These are phyloP conservation scores for Mormyrus proboscirostris DNA, from an alignment of 2,797 vertebrate genomes.

Conservation along the genomic window DNA sequence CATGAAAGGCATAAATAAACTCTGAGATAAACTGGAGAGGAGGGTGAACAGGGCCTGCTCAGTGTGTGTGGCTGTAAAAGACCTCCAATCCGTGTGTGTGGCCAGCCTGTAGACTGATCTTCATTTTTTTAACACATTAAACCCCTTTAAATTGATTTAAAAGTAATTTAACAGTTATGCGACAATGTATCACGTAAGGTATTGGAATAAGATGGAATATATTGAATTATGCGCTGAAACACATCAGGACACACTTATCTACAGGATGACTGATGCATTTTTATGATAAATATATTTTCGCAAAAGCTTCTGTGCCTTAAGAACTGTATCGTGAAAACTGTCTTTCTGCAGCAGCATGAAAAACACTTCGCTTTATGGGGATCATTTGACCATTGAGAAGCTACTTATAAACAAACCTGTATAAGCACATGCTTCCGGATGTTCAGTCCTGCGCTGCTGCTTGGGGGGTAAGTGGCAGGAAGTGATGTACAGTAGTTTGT, in stretches of 20 bases:
- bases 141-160: not conserved
- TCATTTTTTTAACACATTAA: not conserved
- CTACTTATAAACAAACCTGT: not conserved
- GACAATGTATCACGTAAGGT: not conserved
- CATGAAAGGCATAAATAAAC: constrained; percentile 15
- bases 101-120: not conserved
- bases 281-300: not conserved
- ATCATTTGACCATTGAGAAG: not conserved
- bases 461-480: not conserved
- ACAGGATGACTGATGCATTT: not conserved
- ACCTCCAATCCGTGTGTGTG: not conserved
- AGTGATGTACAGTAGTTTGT: not conserved
- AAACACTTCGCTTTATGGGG: not conserved
- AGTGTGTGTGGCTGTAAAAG: not conserved
- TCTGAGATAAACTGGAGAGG: constrained; percentile 13
- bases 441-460: not conserved
- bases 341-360: not conserved
- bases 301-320: not conserved
- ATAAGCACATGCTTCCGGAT: not conserved
- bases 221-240: not conserved
- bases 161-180: not conserved
- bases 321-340: not conserved
- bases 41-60: not conserved
- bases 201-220: not conserved
- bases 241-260: not conserved